Conservation (phyloP, 2,888 invertebrate species). For the Molanna angustata region DNA sequence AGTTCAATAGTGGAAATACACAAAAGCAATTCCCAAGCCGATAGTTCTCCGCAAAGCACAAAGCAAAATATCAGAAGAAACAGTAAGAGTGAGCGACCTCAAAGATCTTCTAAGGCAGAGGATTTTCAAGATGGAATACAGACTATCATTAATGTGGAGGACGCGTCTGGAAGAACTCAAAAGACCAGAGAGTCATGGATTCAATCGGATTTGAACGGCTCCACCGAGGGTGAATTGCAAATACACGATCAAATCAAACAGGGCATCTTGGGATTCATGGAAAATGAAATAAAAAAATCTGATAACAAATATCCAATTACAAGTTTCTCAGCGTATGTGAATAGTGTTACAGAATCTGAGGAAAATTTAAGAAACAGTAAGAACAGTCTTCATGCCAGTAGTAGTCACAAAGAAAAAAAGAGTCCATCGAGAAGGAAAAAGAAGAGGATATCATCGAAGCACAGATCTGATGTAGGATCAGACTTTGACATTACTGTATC, state of each 20-base stretch:
- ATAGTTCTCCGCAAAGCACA: constrained; percentile 17
- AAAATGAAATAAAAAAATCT: constrained; percentile 52
- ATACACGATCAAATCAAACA: constrained; percentile 58
- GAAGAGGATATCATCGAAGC: constrained; percentile 49
- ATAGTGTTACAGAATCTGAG: constrained; percentile 51
- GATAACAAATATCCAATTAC: constrained; percentile 43
- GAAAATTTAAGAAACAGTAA: constrained; percentile 47
- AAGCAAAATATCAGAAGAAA: constrained; percentile 12
- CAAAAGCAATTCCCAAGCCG: constrained; percentile 19
- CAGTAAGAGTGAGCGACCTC: constrained; percentile 19
- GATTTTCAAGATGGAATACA: constrained; percentile 14
- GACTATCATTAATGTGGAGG: constrained; percentile 33
- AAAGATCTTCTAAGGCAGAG: constrained; percentile 20
- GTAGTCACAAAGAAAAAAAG: constrained; percentile 51
- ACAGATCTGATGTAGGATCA: constrained; percentile 44
- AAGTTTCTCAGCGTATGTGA: constrained; percentile 52
- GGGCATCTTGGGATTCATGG: constrained; percentile 53
- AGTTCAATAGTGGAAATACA: constrained; percentile 30
- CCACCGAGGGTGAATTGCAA: constrained; percentile 56
- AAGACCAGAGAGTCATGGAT: constrained; percentile 50
- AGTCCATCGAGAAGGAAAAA: constrained; percentile 53
- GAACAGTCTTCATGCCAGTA: constrained; percentile 46
- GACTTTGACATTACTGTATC: constrained; percentile 54
- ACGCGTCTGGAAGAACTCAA: constrained; percentile 37
- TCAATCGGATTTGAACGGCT: constrained; percentile 52